Evolutionary conservation across 2,797 vertebrate genomes (phyloP).

Genomic region (Pantherophis vulpinus): DNA sequence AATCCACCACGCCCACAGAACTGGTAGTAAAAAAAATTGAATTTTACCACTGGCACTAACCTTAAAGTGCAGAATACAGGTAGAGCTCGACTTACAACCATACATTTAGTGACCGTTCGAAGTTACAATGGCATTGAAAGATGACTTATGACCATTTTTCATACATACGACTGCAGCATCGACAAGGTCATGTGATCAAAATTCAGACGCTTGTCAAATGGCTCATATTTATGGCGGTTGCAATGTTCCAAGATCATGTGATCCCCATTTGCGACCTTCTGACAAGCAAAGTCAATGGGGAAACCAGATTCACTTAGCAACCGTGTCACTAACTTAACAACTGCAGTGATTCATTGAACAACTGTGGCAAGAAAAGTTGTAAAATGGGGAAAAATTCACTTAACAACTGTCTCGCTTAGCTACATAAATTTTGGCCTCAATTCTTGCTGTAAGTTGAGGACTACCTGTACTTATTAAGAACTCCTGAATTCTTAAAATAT

Average conservation of each 20-base stretch:
- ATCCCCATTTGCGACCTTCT: background rate
- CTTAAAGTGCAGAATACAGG: background rate
- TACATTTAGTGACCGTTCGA: fast-evolving
- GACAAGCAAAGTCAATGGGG: background rate
- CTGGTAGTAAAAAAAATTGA: too few species aligned
- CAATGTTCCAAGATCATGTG: background rate
- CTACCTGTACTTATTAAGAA: background rate
- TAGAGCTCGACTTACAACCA: background rate
- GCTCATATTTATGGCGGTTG: background rate
- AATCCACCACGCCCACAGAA: too few species aligned
- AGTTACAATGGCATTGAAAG: background rate
- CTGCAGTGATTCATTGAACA: background rate
- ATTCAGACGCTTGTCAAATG: background rate
- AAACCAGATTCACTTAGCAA: background rate
- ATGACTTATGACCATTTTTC: background rate
- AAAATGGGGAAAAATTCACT: background rate
- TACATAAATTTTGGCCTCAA: background rate
- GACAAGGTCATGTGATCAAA: background rate
- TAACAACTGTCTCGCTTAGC: background rate
- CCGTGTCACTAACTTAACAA: background rate
- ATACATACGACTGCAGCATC: background rate
- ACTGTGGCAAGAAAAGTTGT: background rate
- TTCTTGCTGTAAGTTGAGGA: background rate
- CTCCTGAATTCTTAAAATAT: background rate
- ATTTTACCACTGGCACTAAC: too few species aligned